Base-by-base conservation (phyloP, 2,797 vertebrate species). In the Leptatherina wallacei region DNA sequence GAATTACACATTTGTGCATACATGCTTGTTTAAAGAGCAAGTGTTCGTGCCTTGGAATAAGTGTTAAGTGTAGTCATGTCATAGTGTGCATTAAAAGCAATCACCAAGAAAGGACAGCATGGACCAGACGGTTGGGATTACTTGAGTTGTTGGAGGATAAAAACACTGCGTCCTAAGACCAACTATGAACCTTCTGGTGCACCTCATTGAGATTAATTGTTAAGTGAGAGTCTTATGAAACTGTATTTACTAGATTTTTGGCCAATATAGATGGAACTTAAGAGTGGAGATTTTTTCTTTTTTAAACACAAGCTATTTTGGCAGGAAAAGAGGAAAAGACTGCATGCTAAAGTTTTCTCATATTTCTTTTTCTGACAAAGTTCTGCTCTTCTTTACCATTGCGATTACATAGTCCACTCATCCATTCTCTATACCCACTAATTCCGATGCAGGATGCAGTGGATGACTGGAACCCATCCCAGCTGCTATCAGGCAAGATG, bases 121-220 rank as follows among this genome's bases (percentile, higher is more conserved):
- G 67, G 88, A 87, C 81, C 58, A 81, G 73, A 83, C 86, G 91
- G 92, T 79, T 90, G 90, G 90, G 74, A 78, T 77, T 68, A 44
- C 88, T 92, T 92, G 20, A 89, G 59, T 64, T 47, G 29, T 67
- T 78, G 18, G n/a, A 82, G 75, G 71, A 85, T 78, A 81, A 77
- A 88, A 88, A 79, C 77, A 84, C 63, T 14, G 44, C 78, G 57
- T 66, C 71, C 77, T 71, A 75, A 72, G 71, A 82, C 61, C 60
- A 85, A 61, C 74, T 81, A 71, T 61, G 73, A 82, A 29, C 47
- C 77, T 84, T 75, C 67, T 89, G 74, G 80, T 78, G 87, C 71
- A 79, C 61, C 29, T 78, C 61, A 74, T 91, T 88, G 80, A 84
- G 66, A 84, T 81, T 89, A 91, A 92, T 88, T 81, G 61, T 82